Evolutionary conservation across 2,888 invertebrate species (phyloP).

Genomic region (Drosophila buzzatii): DNA sequence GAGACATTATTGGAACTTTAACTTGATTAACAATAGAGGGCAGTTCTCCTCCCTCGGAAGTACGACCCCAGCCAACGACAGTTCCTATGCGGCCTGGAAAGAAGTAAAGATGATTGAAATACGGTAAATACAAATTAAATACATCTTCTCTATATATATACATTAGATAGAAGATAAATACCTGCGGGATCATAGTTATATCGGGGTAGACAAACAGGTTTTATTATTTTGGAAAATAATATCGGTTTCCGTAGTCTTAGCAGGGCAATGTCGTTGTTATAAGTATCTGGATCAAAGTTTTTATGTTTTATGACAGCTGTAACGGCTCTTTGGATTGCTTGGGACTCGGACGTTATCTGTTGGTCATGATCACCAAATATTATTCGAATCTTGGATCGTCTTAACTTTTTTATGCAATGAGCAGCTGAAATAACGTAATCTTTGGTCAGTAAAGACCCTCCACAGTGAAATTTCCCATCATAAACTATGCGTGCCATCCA

Average conservation of each 20-base stretch:
- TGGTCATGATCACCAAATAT: conserved; percentile 95
- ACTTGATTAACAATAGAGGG: conserved; percentile 93
- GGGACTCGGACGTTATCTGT: conserved; percentile 91
- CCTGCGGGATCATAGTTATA: conserved; percentile 86
- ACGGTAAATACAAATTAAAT: too few relatives aligned
- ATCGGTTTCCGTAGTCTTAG: conserved; percentile 92
- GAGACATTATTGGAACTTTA: conserved; percentile 92
- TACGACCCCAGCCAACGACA: conserved; percentile 95
- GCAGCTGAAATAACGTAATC: conserved; percentile 95
- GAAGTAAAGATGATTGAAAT: not conserved
- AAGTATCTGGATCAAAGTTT: conserved; percentile 93
- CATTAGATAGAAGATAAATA: conserved; percentile 80
- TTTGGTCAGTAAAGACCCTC: conserved; percentile 92
- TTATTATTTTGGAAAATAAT: conserved; percentile 87
- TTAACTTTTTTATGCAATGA: conserved; percentile 92
- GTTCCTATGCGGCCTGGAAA: conserved; percentile 87
- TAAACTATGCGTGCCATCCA: conserved; percentile 95
- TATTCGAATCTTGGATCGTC: conserved; percentile 92
- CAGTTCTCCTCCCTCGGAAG: conserved; percentile 92
- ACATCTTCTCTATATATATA: not conserved
- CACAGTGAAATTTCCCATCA: conserved; percentile 95
- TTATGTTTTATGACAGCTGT: conserved; percentile 91
- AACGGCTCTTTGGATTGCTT: conserved; percentile 93
- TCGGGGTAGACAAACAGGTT: conserved; percentile 91
- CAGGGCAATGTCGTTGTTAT: conserved; percentile 94